Evolutionary conservation across 1,140 invertebrate genomes (phyloP), one percentile per base, ranked within the genome.

Genomic region (Brachionus plicatilis): DNA sequence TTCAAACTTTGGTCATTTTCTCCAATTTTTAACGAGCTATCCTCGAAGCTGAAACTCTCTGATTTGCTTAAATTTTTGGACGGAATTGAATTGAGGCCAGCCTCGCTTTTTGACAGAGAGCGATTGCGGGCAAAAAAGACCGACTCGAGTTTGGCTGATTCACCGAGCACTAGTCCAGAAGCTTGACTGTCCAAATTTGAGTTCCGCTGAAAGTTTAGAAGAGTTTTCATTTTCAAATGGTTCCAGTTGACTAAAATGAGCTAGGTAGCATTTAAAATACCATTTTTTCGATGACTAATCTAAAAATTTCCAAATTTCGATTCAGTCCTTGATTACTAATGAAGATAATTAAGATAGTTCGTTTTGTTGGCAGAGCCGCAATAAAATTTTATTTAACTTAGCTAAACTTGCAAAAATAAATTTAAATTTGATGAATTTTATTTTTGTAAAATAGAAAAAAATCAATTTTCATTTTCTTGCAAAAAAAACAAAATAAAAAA

Each of bases 141-240:
- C 2, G 12, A 7, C 14, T 72, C 20, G 17, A 72, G 1, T 9
- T 20, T 41, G 33, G 37, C 17, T 4, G n/a, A 17, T 20, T 41
- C 68, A 8, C 17, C 41, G 17, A 41, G 37, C 37, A 41, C 14
- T 20, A 72, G 41, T 17, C 27, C 17, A 33, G 9, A 5, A 1
- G 29, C 17, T 20, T 72, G 68, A 17, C 33, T 20, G 12, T 72
- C 33, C 37, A 72, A 43, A 43, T 72, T 41, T 14, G 33, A 3
- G 43, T 43, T 37, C 7, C 20, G 14, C 33, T 76, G 72, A 50
- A 53, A 76, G 3, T 33, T 76, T 9, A 76, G 7, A 29, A 76
- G 50, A 50, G 72, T 76, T 76, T 76, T 76, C 72, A 76, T 76
- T 29, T 76, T 47, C 29, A 76, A 12, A 50, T 50, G 70, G 11